A percentile compares a stretch with the other conserved stretches of the same genome.
These are phyloP conservation scores for Carassius auratus DNA, from an alignment of 2,113 vertebrate genomes.

Conservation along the genomic window DNA sequence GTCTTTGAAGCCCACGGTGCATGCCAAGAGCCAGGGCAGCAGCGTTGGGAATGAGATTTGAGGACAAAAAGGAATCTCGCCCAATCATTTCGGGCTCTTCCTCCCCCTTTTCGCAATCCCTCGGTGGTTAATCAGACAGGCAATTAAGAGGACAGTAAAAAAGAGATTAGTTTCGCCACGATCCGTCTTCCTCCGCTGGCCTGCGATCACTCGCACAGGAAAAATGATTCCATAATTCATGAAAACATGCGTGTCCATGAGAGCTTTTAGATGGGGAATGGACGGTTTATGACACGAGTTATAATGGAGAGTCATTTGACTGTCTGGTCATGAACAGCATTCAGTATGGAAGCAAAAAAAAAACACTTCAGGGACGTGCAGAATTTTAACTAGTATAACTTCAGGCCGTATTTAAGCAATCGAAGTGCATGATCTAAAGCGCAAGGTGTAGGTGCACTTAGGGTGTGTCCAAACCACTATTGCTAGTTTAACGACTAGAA, in stretches of 20 bases:
- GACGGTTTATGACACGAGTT: slow-evolving; percentile 35
- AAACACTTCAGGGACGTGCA: not conserved
- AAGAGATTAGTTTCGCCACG: slow-evolving; percentile 67
- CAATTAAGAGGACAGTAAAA: slow-evolving; percentile 74
- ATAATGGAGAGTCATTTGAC: not conserved
- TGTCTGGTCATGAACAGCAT: not conserved
- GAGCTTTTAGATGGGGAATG: slow-evolving; percentile 25
- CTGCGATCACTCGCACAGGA: slow-evolving; percentile 50
- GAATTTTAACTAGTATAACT: not conserved
- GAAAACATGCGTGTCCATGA: slow-evolving; percentile 8
- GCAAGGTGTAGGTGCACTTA: too few relatives aligned
- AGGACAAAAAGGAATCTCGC: slow-evolving; percentile 36
- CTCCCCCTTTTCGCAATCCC: slow-evolving; percentile 42
- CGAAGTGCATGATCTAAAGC: too few relatives aligned
- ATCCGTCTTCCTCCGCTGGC: slow-evolving; percentile 64
- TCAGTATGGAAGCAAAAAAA: not conserved
- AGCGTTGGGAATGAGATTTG: not conserved
- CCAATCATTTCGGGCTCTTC: slow-evolving; percentile 5
- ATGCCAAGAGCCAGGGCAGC: not conserved
- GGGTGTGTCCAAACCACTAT: too few relatives aligned
- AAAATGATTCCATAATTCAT: slow-evolving; percentile 66
- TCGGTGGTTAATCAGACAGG: slow-evolving; percentile 65
- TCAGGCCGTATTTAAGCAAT: not conserved
- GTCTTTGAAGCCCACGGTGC: slow-evolving; percentile 39
- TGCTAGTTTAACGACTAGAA: too few relatives aligned